Percentiles rank a stretch among this genome's conserved stretches.
Evolutionary conservation across 2,888 invertebrate species (phyloP).

Genomic region (Leptothorax acervorum): DNA sequence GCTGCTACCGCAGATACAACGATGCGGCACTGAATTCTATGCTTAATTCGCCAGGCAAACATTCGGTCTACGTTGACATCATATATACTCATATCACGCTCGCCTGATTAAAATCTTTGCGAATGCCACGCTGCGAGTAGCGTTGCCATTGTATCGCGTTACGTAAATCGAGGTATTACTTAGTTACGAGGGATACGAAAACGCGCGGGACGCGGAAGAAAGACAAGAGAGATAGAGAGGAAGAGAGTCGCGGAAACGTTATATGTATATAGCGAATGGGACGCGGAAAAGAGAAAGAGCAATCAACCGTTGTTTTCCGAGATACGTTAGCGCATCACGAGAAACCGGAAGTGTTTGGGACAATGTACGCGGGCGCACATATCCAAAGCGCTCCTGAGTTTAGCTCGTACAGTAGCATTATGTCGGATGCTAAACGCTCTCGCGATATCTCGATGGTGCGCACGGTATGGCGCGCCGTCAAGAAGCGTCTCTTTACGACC

Average conservation of each 20-base stretch:
- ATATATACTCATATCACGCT: conserved; percentile 41
- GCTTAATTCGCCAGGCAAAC: conserved; percentile 36
- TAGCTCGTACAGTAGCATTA: conserved; percentile 56
- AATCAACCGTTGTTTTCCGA: conserved; percentile 64
- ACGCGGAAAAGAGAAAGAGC: conserved; percentile 23
- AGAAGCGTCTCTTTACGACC: conserved; percentile 49
- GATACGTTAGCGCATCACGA: conserved; percentile 40
- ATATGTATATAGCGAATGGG: neutral
- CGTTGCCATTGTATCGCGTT: conserved; percentile 39
- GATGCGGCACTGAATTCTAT: conserved; percentile 15
- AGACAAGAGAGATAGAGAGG: neutral
- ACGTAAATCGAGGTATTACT: conserved; percentile 62
- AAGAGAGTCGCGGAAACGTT: conserved; percentile 1
- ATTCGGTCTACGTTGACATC: conserved; percentile 7
- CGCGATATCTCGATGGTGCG: conserved; percentile 41
- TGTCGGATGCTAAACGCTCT: conserved; percentile 64
- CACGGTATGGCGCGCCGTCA: conserved; percentile 10
- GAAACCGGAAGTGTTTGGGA: conserved; percentile 60
- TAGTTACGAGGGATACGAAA: conserved; percentile 35
- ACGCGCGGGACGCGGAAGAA: neutral
- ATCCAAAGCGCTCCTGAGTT: conserved; percentile 21
- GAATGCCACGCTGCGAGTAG: conserved; percentile 13
- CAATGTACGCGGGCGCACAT: conserved; percentile 28
- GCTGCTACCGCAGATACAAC: neutral
- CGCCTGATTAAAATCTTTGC: conserved; percentile 57